Base-by-base conservation (phyloP, 2,888 invertebrate species). In the Oxyteleia sp. region DNA sequence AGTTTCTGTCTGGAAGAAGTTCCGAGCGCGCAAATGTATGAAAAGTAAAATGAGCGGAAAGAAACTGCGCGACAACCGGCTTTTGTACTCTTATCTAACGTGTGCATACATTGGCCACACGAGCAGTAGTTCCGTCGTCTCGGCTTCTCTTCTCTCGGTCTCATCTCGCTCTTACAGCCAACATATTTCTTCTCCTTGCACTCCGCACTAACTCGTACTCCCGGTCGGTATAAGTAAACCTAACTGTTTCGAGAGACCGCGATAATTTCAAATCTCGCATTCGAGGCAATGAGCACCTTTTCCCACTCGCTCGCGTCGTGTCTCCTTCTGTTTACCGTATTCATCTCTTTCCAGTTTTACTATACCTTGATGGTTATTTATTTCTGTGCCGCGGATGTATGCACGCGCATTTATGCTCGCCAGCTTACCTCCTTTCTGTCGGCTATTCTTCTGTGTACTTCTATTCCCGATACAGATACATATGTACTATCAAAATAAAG, bases 101-200 rank as follows among this genome's bases (percentile, higher is more conserved):
- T 84, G 87, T 87, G 89, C 90, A 90, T 90, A 89, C 87, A 89
- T 90, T 90, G 89, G 87, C 91, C 85, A 86, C 85, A 87, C 84
- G 86, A 88, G n/a, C n/a, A 88, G 87, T 86, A 89, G 90, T 90
- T 91, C 89, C 91, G 89, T 90, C 91, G 91, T 90, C 90, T 89
- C 85, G 69, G 69, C 88, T 85, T 87, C 80, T 87, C 80, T 75
- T 66, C 76, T 72, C 72, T 81, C 75, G 69, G 76, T 74, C 74
- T 53, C 75, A 57, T 68, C 49, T 61, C 38, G 59, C 45, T 55
- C 49, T 51, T 76, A 51, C 61, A 69, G 47, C 29, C 51, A 68
- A 45, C 57, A 59, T 64, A 68, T 57, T 49, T 63, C 63, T 68
- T 71, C 59, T 51, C 69, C 68, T 74, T 68, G 41, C 35, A 57